Evolutionary conservation across 2,888 invertebrate species (phyloP).

Genomic region (Sminthurinus aureus): DNA sequence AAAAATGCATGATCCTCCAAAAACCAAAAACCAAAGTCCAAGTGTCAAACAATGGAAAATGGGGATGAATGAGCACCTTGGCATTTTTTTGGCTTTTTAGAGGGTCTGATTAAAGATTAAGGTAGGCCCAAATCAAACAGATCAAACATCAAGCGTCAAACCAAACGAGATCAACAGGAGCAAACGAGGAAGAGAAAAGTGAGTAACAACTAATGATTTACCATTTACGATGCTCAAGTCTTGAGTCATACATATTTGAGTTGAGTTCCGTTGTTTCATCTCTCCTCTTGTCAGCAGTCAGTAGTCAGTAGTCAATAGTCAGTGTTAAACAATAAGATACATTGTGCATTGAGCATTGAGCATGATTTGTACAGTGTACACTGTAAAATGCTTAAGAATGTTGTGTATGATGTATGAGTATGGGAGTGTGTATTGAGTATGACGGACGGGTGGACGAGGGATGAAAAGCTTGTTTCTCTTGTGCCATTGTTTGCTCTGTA

Average conservation of each 20-base stretch:
- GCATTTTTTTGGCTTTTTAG: neutral
- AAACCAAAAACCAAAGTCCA: neutral
- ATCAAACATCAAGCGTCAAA: too few species aligned
- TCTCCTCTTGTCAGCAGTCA: neutral
- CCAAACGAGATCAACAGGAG: too few species aligned
- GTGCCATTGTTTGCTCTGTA: constrained; percentile 40
- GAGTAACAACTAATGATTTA: neutral
- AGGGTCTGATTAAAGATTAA: neutral
- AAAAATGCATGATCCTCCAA: too few species aligned
- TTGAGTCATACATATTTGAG: neutral
- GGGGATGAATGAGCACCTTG: neutral
- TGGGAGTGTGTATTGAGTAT: too few species aligned
- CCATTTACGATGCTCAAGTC: too few species aligned
- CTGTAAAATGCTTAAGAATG: too few species aligned
- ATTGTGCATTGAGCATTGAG: too few species aligned
- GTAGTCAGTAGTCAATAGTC: constrained; percentile 4
- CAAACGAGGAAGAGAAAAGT: too few species aligned
- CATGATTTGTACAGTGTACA: too few species aligned
- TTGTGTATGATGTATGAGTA: too few species aligned
- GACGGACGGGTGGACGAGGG: constrained; percentile 24
- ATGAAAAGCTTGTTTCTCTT: constrained; percentile 21
- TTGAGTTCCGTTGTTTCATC: neutral
- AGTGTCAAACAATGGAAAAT: neutral
- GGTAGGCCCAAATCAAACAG: neutral
- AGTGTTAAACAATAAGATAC: neutral